Base-by-base conservation (phyloP, 2,888 invertebrate genomes). In the Archips xylosteana region DNA sequence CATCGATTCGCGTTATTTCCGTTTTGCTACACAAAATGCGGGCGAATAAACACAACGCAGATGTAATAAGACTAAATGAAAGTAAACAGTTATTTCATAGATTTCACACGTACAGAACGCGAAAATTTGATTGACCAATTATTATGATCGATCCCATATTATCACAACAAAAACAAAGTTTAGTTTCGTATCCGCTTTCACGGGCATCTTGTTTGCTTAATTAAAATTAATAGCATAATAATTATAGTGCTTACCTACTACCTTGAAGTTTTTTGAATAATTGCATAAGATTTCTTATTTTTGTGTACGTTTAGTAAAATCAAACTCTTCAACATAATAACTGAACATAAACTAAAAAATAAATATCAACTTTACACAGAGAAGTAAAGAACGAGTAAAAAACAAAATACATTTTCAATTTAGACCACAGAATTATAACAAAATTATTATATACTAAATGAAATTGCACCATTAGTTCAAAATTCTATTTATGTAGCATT, bases 391-490 rank as follows among this genome's bases (percentile, higher is more conserved):
- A 62, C 61, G 45, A 54, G 15, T 51, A 66, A 39, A 60, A 39
- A 6, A 54, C 9, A 60, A 60, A 36, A 60, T 39, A 60, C n/a
- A 45, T 36, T 60, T 65, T 66, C n/a, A 62, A 49, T 72, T 72
- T 66, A 62, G 61, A 62, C 51, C 67, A 9, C 39, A 54, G 62
- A 67, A 45, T 61, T 72, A 72, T 72, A 67, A 72, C 72, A 72
- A 67, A 61, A 67, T 23, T 63, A 45, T 45, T 13, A 34, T 67
- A 60, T 9, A 62, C 36, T 51, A 72, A 61, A 62, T 36, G 45
- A 67, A 67, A 67, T 72, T 72, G 72, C 72, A 72, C 67, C 72
- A 67, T 32, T 49, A 42, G 51, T 65, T n/a, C 34, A 36, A 45
- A 64, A 45, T 57, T 12, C 49, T 61, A 36, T 36, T 51, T 36